These are phyloP conservation scores for Maconellicoccus hirsutus DNA, from an alignment of 1,140 invertebrate species.

Conservation along the genomic window DNA sequence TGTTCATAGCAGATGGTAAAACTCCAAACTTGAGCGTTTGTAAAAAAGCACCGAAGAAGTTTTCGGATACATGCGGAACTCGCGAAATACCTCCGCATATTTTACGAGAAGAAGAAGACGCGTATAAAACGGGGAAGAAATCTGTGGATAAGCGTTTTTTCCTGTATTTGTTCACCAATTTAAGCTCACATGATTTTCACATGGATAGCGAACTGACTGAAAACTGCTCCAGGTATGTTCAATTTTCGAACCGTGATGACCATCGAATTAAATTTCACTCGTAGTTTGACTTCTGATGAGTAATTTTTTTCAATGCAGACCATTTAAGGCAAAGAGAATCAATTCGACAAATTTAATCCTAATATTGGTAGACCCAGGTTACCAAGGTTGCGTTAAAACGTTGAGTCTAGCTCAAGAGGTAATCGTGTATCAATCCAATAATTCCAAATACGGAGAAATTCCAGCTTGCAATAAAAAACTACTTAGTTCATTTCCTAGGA, in stretches of 20 bases:
- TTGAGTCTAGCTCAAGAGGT: not conserved
- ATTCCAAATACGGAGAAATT: not conserved
- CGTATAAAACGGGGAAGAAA: not conserved
- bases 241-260: too few species aligned
- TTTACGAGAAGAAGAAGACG: not conserved
- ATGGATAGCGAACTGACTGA: not conserved
- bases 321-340: not conserved
- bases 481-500: not conserved
- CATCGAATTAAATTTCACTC: not conserved
- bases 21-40: too few species aligned
- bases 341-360: not conserved
- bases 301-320: not conserved
- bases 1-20: too few species aligned
- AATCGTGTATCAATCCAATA: not conserved
- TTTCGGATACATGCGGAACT: not conserved
- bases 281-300: not conserved
- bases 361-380: not conserved
- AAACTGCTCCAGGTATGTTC: not conserved
- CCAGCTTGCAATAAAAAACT: slow-evolving; percentile 12
- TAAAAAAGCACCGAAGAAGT: not conserved
- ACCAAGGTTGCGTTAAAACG: not conserved
- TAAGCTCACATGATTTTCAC: not conserved
- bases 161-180: not conserved
- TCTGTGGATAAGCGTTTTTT: not conserved
- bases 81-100: not conserved